Evolutionary conservation across 2,113 vertebrate species (phyloP).

Genomic region (Heterotilapia buettikoferi): DNA sequence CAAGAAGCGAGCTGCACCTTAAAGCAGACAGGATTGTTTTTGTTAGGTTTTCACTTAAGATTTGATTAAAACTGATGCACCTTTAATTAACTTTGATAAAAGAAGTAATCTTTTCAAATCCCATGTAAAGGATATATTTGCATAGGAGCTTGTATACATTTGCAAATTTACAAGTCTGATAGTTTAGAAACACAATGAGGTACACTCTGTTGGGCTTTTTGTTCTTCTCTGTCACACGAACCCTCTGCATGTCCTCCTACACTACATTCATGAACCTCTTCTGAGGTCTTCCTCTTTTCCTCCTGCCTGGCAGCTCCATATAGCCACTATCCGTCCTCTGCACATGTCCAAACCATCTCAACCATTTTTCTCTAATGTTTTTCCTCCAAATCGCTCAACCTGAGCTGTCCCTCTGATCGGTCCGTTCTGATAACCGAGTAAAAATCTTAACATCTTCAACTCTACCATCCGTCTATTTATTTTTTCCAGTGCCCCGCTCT

Average conservation of each 20-base stretch:
- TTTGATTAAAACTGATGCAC: background rate
- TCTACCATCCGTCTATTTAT: background rate
- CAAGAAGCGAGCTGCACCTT: constrained; percentile 93
- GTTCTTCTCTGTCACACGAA: background rate
- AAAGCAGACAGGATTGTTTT: background rate
- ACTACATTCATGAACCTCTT: background rate
- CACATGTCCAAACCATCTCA: background rate
- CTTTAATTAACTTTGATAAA: background rate
- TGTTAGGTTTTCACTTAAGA: background rate
- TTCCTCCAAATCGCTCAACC: background rate
- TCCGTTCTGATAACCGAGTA: background rate
- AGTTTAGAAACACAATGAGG: background rate
- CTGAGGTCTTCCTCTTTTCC: background rate
- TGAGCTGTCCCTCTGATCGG: background rate
- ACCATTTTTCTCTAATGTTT: background rate
- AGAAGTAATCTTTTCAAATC: background rate
- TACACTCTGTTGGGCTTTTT: background rate
- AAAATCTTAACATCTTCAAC: background rate
- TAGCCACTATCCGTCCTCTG: background rate
- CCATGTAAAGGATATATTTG: background rate
- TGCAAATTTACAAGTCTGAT: background rate
- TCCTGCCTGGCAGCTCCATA: background rate
- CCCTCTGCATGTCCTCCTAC: background rate
- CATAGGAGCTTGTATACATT: background rate
- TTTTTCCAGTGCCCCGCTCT: background rate